phyloP scores from a whole-genome alignment of 2,888 invertebrate genomes.

The Hirudinaria manillensis region DNA sequence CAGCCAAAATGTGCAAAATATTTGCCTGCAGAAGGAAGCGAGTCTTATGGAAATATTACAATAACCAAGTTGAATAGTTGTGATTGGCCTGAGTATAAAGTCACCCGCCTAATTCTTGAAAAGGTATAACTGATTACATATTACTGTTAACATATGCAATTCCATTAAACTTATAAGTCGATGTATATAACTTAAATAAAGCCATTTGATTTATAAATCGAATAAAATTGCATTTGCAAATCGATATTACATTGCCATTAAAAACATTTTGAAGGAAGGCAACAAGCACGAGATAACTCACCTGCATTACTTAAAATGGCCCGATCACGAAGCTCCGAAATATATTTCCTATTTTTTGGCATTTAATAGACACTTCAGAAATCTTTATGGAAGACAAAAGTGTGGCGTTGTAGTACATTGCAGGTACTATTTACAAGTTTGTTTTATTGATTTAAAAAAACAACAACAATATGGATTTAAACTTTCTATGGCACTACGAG shows the following conservation, averaged over 20 bases:
- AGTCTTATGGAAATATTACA: background rate
- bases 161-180: too few species aligned
- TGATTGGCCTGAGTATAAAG: too few species aligned
- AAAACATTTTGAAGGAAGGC: background rate
- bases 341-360: constrained; percentile 1
- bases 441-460: background rate
- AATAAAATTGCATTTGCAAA: too few species aligned
- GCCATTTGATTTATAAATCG: too few species aligned
- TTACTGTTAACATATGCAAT: too few species aligned
- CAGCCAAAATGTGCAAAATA: constrained; percentile 25
- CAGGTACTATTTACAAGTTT: constrained; percentile 2
- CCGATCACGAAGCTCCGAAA: constrained; percentile 14
- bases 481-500: too few species aligned
- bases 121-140: too few species aligned
- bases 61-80: background rate
- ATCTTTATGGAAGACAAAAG: background rate
- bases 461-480: background rate
- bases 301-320: constrained; percentile 19
- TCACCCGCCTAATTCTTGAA: too few species aligned
- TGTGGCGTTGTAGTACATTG: constrained; percentile 15
- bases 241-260: background rate
- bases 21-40: constrained; percentile 9
- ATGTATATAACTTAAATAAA: too few species aligned
- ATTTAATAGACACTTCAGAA: constrained; percentile 12
- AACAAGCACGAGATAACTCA: constrained; percentile 1